Base-by-base conservation (phyloP, 2,888 invertebrate genomes). In the Cosmopolites sordidus region DNA sequence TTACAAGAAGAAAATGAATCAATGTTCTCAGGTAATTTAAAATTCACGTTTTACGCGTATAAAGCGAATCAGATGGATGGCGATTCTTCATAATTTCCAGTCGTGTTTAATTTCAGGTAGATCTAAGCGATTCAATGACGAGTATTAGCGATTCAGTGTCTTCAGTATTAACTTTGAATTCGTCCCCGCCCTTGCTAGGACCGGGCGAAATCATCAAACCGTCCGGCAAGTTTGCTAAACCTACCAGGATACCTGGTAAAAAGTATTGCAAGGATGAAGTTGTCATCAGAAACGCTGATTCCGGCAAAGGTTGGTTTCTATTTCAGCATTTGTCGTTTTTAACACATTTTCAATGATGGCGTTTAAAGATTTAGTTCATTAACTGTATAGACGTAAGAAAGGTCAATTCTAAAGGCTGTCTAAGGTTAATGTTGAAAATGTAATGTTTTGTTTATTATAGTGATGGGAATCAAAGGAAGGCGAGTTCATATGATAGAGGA, bases 401-500 rank as follows among this genome's bases (percentile, higher is more conserved):
- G n/a, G n/a, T n/a, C n/a, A n/a, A n/a, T n/a, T n/a, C n/a, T n/a
- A n/a, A n/a, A n/a, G n/a, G n/a, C 33, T 33, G 22, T 8, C 22
- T n/a, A 8, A 22, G 22, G 22, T 8, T 22, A 22, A 22, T 22
- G 8, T 5, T 5, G 22, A 22, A 22, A 22, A 22, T 22, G 4
- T 22, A 22, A 37, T 37, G 15, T 40, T 51, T 47, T 47, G 46
- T 78, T 76, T 79, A 69, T 72, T 82, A 69, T 83, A 95, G 95
- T 95, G 83, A 95, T 95, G 95, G 95, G 95, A 82, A 94, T 95
- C 85, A 94, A 94, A 82, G 96, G 96, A 76, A 85, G 95, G 73
- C 84, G 96, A 76, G 94, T 96, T 78, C 95, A 95, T 82, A 92
- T 95, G 88, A 96, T 96, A 78, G 96, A 96, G 83, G 94, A 95